Conservation (phyloP, 2,113 vertebrate genomes). For the Rousettus leschenaultii region DNA sequence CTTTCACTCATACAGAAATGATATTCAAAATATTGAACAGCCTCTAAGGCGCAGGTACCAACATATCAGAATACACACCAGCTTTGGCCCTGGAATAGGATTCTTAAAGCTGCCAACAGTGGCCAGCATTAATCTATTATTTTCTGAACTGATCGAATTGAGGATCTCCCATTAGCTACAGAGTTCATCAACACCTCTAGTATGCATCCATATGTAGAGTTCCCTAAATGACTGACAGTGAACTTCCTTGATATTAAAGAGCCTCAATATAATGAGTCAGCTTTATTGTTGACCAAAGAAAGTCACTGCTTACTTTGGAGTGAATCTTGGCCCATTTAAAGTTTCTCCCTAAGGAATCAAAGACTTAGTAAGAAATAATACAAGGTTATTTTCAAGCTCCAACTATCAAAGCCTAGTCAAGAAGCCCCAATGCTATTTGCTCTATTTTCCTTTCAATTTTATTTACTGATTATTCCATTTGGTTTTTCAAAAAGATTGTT, state of each 20-base stretch:
- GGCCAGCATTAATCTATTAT: neutral
- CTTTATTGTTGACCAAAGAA: slow-evolving; percentile 35
- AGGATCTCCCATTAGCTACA: neutral
- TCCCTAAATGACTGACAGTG: slow-evolving; percentile 18
- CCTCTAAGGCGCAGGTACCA: neutral
- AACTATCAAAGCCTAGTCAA: slow-evolving; percentile 54
- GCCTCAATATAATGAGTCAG: slow-evolving; percentile 32
- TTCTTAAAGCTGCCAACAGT: neutral
- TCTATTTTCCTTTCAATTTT: slow-evolving; percentile 63
- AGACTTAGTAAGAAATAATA: slow-evolving; percentile 59
- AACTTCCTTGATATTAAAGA: slow-evolving; percentile 42
- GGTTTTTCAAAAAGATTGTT: slow-evolving; percentile 59
- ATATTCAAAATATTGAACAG: slow-evolving; percentile 31
- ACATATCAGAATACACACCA: neutral
- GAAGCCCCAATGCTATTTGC: slow-evolving; percentile 43
- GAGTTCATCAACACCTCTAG: neutral
- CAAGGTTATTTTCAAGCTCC: slow-evolving; percentile 40
- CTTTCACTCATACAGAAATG: neutral
- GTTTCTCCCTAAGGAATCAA: slow-evolving; percentile 36
- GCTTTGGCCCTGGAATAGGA: neutral
- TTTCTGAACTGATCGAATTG: neutral
- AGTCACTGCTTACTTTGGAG: slow-evolving; percentile 47
- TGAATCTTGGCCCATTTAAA: slow-evolving; percentile 45
- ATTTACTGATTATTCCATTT: slow-evolving; percentile 47
- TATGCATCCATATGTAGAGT: neutral